These are phyloP conservation scores for Drosophila diplacantha DNA, from an alignment of 2,888 invertebrate species.

Conservation along the genomic window DNA sequence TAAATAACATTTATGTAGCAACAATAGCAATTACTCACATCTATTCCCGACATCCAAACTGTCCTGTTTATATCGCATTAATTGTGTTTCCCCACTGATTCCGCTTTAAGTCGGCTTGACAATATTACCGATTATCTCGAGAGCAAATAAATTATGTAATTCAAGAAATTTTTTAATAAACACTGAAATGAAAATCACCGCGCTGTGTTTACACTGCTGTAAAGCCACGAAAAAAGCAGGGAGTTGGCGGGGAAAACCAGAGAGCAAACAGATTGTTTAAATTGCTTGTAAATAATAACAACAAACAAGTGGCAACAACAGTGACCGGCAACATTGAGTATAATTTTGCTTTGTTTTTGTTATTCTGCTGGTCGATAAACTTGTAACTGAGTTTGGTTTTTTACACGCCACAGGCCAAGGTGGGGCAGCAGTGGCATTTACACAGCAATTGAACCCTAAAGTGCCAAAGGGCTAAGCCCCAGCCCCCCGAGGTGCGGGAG, in stretches of 20 bases:
- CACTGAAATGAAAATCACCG: slow-evolving; percentile 26
- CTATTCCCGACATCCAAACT: too few species aligned
- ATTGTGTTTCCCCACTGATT: neutral
- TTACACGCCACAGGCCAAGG: slow-evolving; percentile 42
- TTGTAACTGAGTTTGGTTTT: slow-evolving; percentile 53
- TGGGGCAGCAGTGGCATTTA: slow-evolving; percentile 46
- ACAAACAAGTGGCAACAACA: slow-evolving; percentile 40
- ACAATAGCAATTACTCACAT: neutral
- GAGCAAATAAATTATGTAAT: slow-evolving; percentile 5
- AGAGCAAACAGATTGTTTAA: slow-evolving; percentile 62
- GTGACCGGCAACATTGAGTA: slow-evolving; percentile 44
- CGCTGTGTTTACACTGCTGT: slow-evolving; percentile 53
- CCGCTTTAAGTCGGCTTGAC: neutral
- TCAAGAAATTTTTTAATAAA: slow-evolving; percentile 7
- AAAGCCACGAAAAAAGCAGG: slow-evolving; percentile 37
- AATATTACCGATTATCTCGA: neutral
- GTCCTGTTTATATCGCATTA: slow-evolving; percentile 1
- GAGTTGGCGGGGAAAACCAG: slow-evolving; percentile 21
- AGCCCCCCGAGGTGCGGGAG: slow-evolving; percentile 8
- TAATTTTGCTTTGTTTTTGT: slow-evolving; percentile 30
- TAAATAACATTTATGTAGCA: neutral
- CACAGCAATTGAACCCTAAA: slow-evolving; percentile 66
- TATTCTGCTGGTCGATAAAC: slow-evolving; percentile 38
- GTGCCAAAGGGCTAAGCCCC: slow-evolving; percentile 57
- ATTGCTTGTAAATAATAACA: slow-evolving; percentile 64